Evolutionary conservation across 1,140 invertebrate species (phyloP), one percentile per base, ranked within the genome.

Genomic region (Mamestra configurata): DNA sequence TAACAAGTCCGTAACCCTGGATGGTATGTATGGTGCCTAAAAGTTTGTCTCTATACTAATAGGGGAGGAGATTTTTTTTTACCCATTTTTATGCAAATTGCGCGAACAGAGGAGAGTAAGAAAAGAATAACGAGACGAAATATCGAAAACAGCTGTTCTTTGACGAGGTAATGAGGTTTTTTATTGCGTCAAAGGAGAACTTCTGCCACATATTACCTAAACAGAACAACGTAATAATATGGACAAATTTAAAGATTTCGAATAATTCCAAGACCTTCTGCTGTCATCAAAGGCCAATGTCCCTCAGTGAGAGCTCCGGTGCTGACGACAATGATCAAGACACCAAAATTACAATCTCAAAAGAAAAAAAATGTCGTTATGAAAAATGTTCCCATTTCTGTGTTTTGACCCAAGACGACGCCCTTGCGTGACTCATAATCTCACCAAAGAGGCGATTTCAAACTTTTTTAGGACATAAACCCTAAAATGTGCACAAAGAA

Each of bases 381-480:
- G 71, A 57, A 24, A 73, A 37, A 73, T 59, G n/a, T 64, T 64
- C 40, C 43, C 27, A 76, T 64, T n/a, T 49, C 66, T 70, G 66
- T 70, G 66, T 27, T 43, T 35, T 46, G 57, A 49, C 24, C 24
- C 13, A 27, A 57, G 40, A 31, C 13, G 37, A 75, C 13, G 2
- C 37, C 15, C 7, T 11, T 53, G 2, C 24, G 57, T 76, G 73
- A 61, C 57, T 76, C 57, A 76, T 61, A 76, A 76, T 64, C 40
- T 76, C 55, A 64, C 73, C 53, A 76, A 64, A 76, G 49, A 61
- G 57, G 61, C 11, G 24, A 61, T 71, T 61, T 71, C 35, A 53
- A 10, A 79, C 77, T 66, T 70, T 79, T 77, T 71, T 64, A 40
- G 40, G 51, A n/a, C 53, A 79, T 72, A 72, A 72, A 71, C 66